Percentiles rank a stretch among this genome's conserved stretches.
phyloP scores from a whole-genome alignment of 2,797 vertebrate genomes.

The Falco naumanni region DNA sequence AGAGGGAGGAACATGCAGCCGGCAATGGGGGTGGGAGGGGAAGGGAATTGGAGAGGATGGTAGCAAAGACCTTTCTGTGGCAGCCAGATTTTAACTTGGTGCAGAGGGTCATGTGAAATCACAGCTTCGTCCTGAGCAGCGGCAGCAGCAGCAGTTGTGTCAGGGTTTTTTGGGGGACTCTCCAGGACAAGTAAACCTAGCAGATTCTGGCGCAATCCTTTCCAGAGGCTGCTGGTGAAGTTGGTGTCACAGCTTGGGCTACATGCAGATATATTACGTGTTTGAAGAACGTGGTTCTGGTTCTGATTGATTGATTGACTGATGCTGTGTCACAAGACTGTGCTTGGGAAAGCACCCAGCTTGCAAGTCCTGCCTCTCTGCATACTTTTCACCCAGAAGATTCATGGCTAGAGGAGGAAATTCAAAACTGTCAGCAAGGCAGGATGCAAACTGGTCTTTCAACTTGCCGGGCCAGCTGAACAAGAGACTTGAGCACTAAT shows the following conservation, averaged over 20 bases:
- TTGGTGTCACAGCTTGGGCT: background rate
- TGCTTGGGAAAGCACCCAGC: background rate
- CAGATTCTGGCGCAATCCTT: background rate
- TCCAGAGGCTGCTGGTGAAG: background rate
- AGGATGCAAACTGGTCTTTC: slow-evolving; percentile 39
- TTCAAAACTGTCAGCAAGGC: background rate
- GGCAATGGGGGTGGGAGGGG: background rate
- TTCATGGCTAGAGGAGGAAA: background rate
- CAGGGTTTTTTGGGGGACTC: background rate
- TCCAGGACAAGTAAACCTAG: background rate
- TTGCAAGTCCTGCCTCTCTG: background rate
- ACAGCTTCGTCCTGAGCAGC: background rate
- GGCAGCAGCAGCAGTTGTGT: background rate
- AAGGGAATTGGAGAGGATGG: background rate
- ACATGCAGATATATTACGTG: background rate
- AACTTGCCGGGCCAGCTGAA: slow-evolving; percentile 7
- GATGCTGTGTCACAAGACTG: background rate
- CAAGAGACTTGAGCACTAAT: background rate
- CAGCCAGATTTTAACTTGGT: background rate
- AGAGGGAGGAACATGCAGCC: background rate
- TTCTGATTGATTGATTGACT: background rate
- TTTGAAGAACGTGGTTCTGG: background rate
- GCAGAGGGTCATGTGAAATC: background rate
- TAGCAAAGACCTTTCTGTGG: background rate
- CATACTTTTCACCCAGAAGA: background rate